These are phyloP conservation scores for Prochilodus magdalenae DNA, from an alignment of 2,113 vertebrate species.

Conservation along the genomic window DNA sequence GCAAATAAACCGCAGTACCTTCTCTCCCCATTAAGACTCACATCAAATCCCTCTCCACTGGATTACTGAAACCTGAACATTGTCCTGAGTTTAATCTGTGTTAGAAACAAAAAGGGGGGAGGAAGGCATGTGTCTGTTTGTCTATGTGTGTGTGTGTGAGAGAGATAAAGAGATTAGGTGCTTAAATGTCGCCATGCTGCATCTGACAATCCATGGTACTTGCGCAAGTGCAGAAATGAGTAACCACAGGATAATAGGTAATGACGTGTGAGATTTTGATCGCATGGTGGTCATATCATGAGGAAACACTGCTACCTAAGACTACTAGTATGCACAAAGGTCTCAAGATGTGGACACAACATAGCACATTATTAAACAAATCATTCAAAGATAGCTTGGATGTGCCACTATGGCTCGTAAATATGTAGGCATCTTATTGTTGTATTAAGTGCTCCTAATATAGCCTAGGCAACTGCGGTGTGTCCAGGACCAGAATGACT, in stretches of 20 bases:
- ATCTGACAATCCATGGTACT: background rate
- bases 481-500: too few species aligned
- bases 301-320: too few species aligned
- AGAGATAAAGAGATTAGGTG: background rate
- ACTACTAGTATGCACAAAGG: too few species aligned
- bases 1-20: background rate
- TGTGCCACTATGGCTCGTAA: too few species aligned
- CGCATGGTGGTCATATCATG: background rate
- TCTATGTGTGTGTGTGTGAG: background rate
- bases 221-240: background rate
- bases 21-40: background rate
- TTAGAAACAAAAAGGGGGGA: background rate
- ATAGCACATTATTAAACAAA: too few species aligned
- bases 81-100: constrained; percentile 4
- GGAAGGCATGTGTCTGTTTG: background rate
- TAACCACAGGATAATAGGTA: background rate
- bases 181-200: background rate
- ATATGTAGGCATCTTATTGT: too few species aligned
- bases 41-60: constrained; percentile 18
- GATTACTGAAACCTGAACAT: constrained; percentile 19
- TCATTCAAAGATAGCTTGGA: too few species aligned
- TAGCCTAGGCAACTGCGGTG: too few species aligned
- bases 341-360: too few species aligned
- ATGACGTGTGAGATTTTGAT: constrained; percentile 2
- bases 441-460: too few species aligned